A percentile compares a stretch with the other conserved stretches of the same genome.
These are phyloP conservation scores for Drosophila serrata DNA, from an alignment of 1,140 invertebrate species.

Conservation along the genomic window DNA sequence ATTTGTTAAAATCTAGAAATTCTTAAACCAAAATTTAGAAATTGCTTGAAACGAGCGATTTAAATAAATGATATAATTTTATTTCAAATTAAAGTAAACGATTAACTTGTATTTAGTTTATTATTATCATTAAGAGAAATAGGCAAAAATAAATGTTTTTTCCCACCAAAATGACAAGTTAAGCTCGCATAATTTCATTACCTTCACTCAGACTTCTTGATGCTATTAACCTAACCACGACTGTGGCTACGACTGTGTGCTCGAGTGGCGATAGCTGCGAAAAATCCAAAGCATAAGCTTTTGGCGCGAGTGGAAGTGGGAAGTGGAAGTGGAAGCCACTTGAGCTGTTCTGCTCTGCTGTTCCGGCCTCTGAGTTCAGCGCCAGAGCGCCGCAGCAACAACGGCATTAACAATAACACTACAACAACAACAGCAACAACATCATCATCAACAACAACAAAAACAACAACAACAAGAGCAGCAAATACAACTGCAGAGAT, in stretches of 20 bases:
- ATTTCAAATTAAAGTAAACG: no score
- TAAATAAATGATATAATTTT: no score
- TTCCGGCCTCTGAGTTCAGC: conserved; percentile 55
- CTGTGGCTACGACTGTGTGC: conserved; percentile 58
- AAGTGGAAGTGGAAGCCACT: conserved; percentile 50
- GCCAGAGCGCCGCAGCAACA: conserved; percentile 43
- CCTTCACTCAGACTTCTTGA: no score
- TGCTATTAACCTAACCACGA: conserved; percentile 3
- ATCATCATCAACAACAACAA: conserved; percentile 10
- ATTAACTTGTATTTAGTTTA: neutral
- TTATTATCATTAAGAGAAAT: no score
- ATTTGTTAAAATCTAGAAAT: no score
- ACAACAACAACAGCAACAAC: conserved; percentile 9
- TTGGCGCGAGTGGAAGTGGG: conserved; percentile 65
- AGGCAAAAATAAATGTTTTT: no score
- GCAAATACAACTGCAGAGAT: conserved; percentile 26
- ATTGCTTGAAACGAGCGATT: no score
- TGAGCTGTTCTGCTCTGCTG: conserved; percentile 32
- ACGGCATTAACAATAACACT: conserved; percentile 20
- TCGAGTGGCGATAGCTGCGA: conserved; percentile 79
- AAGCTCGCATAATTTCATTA: no score
- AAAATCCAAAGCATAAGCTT: conserved; percentile 80
- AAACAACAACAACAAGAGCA: conserved; percentile 1
- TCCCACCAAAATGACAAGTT: neutral
- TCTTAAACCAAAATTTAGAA: no score